phyloP scores from a whole-genome alignment of 37 sponge, comb jelly and placozoan genomes.

The Halichondria panicea region DNA sequence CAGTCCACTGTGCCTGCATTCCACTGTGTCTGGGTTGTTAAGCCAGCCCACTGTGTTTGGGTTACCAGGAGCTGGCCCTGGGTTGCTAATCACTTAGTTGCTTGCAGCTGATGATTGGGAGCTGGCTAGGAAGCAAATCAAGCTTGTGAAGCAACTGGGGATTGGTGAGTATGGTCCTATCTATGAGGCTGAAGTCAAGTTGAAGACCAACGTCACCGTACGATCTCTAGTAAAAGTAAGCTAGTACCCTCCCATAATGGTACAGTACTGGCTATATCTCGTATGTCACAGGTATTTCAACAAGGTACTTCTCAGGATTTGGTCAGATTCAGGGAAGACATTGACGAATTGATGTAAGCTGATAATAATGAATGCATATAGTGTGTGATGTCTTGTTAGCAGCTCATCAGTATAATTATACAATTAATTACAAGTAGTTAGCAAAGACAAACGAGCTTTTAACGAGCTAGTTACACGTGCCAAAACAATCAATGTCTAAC shows the following conservation, averaged over 20 bases:
- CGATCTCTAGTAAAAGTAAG: constrained; percentile 77
- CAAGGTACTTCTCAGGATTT: constrained; percentile 58
- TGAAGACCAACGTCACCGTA: constrained; percentile 31
- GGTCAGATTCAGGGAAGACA: constrained; percentile 45
- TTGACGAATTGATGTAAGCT: constrained; percentile 31
- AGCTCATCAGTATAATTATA: background rate
- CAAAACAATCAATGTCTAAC: background rate
- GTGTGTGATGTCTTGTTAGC: background rate
- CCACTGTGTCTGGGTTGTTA: background rate
- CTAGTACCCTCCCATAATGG: background rate
- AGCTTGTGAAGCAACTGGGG: constrained; percentile 55
- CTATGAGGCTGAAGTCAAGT: constrained; percentile 80
- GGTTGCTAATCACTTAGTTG: background rate
- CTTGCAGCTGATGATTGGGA: constrained; percentile 23
- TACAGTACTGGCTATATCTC: background rate
- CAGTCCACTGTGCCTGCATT: background rate
- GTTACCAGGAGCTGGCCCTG: background rate
- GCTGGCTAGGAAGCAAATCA: constrained; percentile 42
- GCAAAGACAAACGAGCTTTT: no score
- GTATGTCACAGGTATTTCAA: constrained; percentile 26
- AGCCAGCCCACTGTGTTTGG: background rate
- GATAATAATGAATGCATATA: background rate
- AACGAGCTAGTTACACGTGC: no score
- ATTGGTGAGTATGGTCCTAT: constrained; percentile 78
- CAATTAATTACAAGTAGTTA: no score